These are phyloP conservation scores for Trematomus bernacchii DNA, from an alignment of 2,797 vertebrate species.

Conservation along the genomic window DNA sequence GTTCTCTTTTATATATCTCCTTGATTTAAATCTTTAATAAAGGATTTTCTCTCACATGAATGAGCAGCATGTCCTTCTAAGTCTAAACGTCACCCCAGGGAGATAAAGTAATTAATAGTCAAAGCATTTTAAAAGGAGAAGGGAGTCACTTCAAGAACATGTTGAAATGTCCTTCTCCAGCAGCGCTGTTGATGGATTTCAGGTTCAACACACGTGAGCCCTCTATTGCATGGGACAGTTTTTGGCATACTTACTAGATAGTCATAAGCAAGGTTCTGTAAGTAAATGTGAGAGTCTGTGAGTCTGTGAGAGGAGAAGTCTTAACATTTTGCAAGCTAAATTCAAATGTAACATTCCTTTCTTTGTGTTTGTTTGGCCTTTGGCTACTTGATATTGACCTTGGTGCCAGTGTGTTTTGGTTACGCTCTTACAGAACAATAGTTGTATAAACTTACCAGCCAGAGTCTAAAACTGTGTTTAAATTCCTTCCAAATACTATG, in stretches of 20 bases:
- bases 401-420: conserved; percentile 37
- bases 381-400: conserved; percentile 46
- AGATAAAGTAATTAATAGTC: conserved; percentile 75
- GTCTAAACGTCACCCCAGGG: conserved; percentile 71
- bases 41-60: conserved; percentile 56
- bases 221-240: conserved; percentile 55
- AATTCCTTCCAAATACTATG: conserved; percentile 11
- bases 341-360: conserved; percentile 48
- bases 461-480: conserved; percentile 18
- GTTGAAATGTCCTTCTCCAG: conserved; percentile 62
- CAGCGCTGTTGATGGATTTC: conserved; percentile 69
- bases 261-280: conserved; percentile 50
- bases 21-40: conserved; percentile 72
- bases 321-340: conserved; percentile 44
- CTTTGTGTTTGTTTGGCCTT: conserved; percentile 33
- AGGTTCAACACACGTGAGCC: conserved; percentile 60
- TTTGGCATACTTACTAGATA: conserved; percentile 67
- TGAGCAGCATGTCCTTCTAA: conserved; percentile 54
- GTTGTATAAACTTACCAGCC: conserved; percentile 24
- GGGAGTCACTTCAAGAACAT: conserved; percentile 73
- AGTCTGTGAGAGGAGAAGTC: conserved; percentile 16
- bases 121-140: conserved; percentile 67
- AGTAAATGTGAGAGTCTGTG: conserved; percentile 49
- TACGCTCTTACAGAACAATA: conserved; percentile 30
- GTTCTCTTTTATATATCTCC: conserved; percentile 45